Percentiles rank a stretch among this genome's conserved stretches.
Conservation (phyloP, 2,797 vertebrate species). For the Myotis planiceps region DNA sequence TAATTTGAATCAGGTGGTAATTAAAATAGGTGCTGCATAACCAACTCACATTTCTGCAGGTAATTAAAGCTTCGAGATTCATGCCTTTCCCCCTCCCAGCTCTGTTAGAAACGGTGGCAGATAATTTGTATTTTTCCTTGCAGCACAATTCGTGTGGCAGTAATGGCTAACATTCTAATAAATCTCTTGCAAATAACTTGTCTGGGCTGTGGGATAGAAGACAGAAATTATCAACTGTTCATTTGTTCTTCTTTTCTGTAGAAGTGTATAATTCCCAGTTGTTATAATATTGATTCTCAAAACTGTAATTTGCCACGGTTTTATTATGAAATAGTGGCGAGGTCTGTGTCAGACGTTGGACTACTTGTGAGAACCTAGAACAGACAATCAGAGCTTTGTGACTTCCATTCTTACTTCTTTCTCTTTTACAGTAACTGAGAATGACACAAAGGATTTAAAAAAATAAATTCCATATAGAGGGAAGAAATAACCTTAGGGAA, state of each 20-base stretch:
- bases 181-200: conserved; percentile 59
- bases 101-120: conserved; percentile 62
- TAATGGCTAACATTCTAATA: conserved; percentile 56
- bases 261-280: conserved; percentile 38
- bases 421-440: neutral
- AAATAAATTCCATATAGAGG: neutral
- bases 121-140: conserved; percentile 75
- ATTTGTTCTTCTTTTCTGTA: conserved; percentile 61
- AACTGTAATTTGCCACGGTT: conserved; percentile 36
- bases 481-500: neutral
- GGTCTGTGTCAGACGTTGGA: neutral
- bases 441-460: neutral
- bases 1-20: conserved; percentile 82
- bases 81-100: conserved; percentile 36
- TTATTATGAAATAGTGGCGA: conserved; percentile 29
- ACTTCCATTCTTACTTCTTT: conserved; percentile 34
- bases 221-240: conserved; percentile 59
- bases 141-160: conserved; percentile 52
- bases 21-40: conserved; percentile 80
- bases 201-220: conserved; percentile 29
- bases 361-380: neutral
- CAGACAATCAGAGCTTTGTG: neutral
- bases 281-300: conserved; percentile 34
- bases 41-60: conserved; percentile 75
- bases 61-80: conserved; percentile 81